These are phyloP conservation scores for Hystrix cristata DNA, from an alignment of 2,113 vertebrate genomes.

Conservation along the genomic window DNA sequence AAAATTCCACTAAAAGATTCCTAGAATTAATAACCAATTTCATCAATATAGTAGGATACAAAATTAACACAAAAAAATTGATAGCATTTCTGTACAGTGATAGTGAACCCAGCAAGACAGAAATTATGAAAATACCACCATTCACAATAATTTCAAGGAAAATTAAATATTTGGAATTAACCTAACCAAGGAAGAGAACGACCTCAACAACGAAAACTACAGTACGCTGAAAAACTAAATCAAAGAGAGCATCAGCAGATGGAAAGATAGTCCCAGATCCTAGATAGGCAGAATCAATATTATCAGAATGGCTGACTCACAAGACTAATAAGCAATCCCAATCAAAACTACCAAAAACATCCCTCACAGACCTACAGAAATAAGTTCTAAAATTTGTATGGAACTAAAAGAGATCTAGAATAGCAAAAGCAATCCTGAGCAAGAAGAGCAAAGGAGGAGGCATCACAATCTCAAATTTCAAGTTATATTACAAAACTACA, in stretches of 20 bases:
- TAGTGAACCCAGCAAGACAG: not conserved
- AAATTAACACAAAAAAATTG: not conserved
- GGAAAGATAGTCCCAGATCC: not conserved
- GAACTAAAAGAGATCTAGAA: not conserved
- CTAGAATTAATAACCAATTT: not conserved
- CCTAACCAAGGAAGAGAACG: not conserved
- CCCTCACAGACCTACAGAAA: not conserved
- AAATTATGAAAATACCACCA: not conserved
- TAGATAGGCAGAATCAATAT: not conserved
- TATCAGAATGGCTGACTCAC: not conserved
- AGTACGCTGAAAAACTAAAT: not conserved
- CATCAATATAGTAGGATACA: not conserved
- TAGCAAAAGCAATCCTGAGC: not conserved
- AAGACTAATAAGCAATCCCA: not conserved
- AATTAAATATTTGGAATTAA: not conserved
- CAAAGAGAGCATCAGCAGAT: not conserved
- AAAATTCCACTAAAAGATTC: not conserved
- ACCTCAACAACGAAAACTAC: not conserved
- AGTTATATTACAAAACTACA: not conserved
- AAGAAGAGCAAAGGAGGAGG: not conserved
- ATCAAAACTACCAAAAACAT: not conserved
- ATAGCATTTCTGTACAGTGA: not conserved
- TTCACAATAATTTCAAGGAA: not conserved
- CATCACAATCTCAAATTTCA: not conserved
- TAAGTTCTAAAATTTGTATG: not conserved